Evolutionary conservation across 2,113 vertebrate genomes (phyloP).

Genomic region (Zosterops lateralis): DNA sequence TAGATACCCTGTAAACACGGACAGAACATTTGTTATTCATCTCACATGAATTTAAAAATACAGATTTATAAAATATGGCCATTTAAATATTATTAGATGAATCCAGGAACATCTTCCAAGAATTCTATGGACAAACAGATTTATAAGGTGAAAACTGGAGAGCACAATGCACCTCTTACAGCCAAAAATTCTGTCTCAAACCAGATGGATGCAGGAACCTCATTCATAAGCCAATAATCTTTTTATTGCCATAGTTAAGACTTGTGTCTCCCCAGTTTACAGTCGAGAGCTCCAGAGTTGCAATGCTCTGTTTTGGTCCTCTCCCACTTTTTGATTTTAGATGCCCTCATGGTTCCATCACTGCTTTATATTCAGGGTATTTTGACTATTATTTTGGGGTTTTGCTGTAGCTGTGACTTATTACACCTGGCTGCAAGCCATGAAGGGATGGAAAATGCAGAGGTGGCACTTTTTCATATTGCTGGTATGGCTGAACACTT

Average conservation of each 20-base stretch:
- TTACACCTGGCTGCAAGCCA: background rate
- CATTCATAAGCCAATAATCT: background rate
- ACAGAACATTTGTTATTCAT: background rate
- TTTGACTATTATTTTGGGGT: background rate
- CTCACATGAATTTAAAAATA: background rate
- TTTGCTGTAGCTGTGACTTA: background rate
- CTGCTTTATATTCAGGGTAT: background rate
- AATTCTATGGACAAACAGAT: background rate
- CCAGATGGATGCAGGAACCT: conserved; percentile 2
- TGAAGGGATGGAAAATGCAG: background rate
- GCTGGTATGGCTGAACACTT: background rate
- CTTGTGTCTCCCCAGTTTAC: background rate
- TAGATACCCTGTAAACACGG: background rate
- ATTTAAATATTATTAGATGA: background rate
- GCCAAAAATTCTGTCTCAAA: conserved; percentile 2
- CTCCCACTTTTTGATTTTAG: background rate
- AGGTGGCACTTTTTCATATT: background rate
- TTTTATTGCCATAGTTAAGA: conserved; percentile 11
- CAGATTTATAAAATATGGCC: background rate
- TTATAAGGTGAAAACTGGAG: conserved; percentile 30
- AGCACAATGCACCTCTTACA: background rate
- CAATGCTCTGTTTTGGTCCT: background rate
- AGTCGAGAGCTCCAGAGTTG: background rate
- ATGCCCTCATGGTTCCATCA: background rate
- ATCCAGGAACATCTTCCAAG: conserved; percentile 10